Percentiles rank a stretch among this genome's conserved stretches.
Conservation (phyloP, 2,888 invertebrate species). For the Orthosia cruda region DNA sequence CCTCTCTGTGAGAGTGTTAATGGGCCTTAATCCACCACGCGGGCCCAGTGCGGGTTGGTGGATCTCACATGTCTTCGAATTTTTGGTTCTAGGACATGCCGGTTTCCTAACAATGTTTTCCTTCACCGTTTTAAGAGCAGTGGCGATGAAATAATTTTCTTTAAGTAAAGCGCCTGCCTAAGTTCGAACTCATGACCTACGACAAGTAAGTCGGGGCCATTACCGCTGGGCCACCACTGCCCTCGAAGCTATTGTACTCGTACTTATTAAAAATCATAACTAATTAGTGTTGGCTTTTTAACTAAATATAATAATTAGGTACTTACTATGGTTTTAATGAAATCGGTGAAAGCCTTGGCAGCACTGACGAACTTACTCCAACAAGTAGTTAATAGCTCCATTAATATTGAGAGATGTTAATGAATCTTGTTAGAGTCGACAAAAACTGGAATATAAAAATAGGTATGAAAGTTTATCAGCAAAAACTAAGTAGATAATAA, state of each 20-base stretch:
- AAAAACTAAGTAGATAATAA: not conserved
- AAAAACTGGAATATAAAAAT: slow-evolving; percentile 11
- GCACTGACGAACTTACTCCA: not conserved
- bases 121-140: too few relatives aligned
- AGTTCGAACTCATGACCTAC: too few relatives aligned
- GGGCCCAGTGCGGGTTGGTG: too few relatives aligned
- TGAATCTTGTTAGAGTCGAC: slow-evolving; percentile 9
- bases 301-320: not conserved
- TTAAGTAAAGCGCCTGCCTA: too few relatives aligned
- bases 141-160: too few relatives aligned
- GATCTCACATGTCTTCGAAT: too few relatives aligned
- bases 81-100: too few relatives aligned
- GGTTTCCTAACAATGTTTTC: too few relatives aligned
- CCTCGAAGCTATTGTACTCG: not conserved
- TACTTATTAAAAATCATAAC: slow-evolving; percentile 4
- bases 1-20: too few relatives aligned
- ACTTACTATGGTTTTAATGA: not conserved
- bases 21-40: too few relatives aligned
- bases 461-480: not conserved
- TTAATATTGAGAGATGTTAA: slow-evolving; percentile 15
- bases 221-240: too few relatives aligned
- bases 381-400: not conserved
- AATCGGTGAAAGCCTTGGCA: not conserved
- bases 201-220: too few relatives aligned
- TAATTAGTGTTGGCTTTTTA: slow-evolving; percentile 8